Base-by-base conservation (phyloP, 2,113 vertebrate species). In the Peromyscus californicus region DNA sequence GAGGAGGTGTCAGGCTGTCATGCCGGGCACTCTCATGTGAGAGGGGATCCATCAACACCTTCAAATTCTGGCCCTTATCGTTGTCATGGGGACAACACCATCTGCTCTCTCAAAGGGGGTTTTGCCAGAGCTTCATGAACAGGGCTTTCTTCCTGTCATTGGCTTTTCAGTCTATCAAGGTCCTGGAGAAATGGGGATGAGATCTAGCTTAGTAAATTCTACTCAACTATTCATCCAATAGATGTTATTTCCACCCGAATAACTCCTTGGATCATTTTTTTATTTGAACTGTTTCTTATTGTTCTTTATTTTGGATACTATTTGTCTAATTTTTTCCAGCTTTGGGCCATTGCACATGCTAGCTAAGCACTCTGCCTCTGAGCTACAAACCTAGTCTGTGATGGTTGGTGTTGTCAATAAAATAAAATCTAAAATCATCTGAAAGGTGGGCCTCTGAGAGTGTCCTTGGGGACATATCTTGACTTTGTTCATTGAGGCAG, bases 31-130 rank as follows among this genome's bases (percentile, higher is more conserved):
- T 48, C 13, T 31, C 5, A 0, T 1, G 69, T 48, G 51, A 0
- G 39, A 84, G 4, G 4, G 5, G 24, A 54, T 92, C 95, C 45
- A 4, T 95, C 94, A 92, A 19, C 95, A 8, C 93, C 94, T 92
- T 83, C 93, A 70, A 75, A 96, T 93, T 70, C 78, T 19, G 36
- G 96, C 79, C 54, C 33, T 65, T 16, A 4, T 51, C 33, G 3
- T 29, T 24, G 21, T n/a, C 1, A 1, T 31, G 0, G 5, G 15
- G 61, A 42, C 51, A 45, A 22, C 16, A 48, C 2, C 3, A 72
- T 2, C 82, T 82, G 39, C 0, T 1, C 22, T 61, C 90, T 24
- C n/a, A 19, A 21, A 88, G 54, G 42, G 19, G 36, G 6, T 13
- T 19, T 33, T 12, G 0, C 8, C 0, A 4, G n/a, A 1, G 75